These are phyloP conservation scores for Circaetus cinerascens DNA, from an alignment of 2,113 vertebrate species.

Conservation along the genomic window DNA sequence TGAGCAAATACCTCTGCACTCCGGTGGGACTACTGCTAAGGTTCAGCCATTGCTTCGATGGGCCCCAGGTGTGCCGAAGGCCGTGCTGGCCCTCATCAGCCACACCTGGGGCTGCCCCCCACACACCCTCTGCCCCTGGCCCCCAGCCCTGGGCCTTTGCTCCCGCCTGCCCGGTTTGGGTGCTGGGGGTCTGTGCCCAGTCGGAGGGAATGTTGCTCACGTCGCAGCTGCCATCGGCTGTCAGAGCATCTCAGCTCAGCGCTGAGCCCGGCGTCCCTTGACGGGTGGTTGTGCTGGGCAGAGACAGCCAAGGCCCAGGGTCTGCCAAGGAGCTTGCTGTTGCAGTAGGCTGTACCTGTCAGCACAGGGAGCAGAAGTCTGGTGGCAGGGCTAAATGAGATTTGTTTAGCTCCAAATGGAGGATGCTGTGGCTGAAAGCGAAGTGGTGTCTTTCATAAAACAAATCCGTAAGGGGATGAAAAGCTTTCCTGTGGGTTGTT, in stretches of 20 bases:
- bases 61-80: rapidly evolving
- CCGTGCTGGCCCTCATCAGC: background rate
- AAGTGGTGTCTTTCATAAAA: too few relatives aligned
- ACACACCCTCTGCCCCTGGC: rapidly evolving
- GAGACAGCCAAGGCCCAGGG: rapidly evolving
- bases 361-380: rapidly evolving
- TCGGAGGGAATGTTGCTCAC: rapidly evolving
- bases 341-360: rapidly evolving
- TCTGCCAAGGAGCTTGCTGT: rapidly evolving
- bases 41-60: background rate
- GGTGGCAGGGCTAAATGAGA: background rate
- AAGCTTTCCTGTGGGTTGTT: background rate
- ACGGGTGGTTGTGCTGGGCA: background rate
- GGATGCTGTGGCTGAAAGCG: background rate
- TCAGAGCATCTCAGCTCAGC: background rate
- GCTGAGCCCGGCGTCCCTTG: rapidly evolving
- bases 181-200: rapidly evolving
- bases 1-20: background rate
- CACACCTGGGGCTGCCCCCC: background rate
- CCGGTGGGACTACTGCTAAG: rapidly evolving
- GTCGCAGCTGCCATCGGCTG: rapidly evolving
- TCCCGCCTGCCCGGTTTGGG: background rate
- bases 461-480: background rate
- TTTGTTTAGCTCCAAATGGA: background rate
- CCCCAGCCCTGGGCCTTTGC: background rate